A percentile compares a stretch with the other conserved stretches of the same genome.
These are phyloP conservation scores for Erythrolamprus reginae DNA, from an alignment of 2,113 vertebrate genomes.

Conservation along the genomic window DNA sequence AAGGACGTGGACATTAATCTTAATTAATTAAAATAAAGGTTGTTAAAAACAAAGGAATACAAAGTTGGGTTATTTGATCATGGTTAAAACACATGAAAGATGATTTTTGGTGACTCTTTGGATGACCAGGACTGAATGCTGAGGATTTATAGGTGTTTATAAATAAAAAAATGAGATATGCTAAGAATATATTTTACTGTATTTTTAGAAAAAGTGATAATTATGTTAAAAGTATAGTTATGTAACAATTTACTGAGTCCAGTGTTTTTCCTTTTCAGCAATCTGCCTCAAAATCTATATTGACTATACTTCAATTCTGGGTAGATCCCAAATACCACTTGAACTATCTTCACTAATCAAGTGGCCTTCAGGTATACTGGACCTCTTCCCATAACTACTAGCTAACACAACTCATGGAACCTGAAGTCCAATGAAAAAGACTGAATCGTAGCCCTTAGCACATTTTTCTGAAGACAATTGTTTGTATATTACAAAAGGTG, in stretches of 20 bases:
- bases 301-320: background rate
- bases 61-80: background rate
- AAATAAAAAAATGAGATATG: background rate
- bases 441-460: background rate
- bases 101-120: background rate
- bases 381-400: background rate
- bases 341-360: background rate
- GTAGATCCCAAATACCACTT: background rate
- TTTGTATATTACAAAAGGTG: background rate
- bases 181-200: background rate
- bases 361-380: background rate
- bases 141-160: background rate
- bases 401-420: background rate
- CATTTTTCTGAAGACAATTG: fast-evolving
- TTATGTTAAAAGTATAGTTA: background rate
- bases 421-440: background rate
- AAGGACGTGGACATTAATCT: background rate
- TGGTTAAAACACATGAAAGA: background rate
- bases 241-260: background rate
- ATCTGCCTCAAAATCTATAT: background rate
- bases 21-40: background rate
- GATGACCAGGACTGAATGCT: background rate
- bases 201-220: background rate
- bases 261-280: background rate
- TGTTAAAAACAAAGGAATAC: background rate